Conservation (phyloP, 2,113 vertebrate genomes). For the Atractosteus spatula region DNA sequence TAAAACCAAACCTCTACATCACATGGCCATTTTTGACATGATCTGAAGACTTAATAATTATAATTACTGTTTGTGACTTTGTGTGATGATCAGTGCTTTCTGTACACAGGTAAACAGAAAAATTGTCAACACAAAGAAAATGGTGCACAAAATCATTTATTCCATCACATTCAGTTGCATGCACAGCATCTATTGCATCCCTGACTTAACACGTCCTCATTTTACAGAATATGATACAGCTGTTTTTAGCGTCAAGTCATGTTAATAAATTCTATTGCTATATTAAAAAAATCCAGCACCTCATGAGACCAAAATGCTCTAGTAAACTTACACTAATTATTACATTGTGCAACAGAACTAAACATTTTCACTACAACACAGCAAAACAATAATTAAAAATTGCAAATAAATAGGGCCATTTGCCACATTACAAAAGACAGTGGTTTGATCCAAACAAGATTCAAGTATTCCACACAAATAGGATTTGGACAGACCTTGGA, state of each 20-base stretch:
- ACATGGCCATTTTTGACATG: background rate
- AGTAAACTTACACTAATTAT: background rate
- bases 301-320: background rate
- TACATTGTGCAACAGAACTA: background rate
- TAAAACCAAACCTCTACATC: background rate
- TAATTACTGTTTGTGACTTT: background rate
- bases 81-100: background rate
- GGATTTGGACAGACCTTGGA: background rate
- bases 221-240: background rate
- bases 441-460: constrained; percentile 9
- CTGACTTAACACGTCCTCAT: background rate
- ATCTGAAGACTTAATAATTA: no score
- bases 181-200: background rate
- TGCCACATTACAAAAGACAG: background rate
- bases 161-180: background rate
- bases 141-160: background rate
- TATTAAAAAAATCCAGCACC: background rate
- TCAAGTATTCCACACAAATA: background rate
- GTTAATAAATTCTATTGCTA: background rate
- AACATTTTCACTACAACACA: background rate
- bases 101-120: background rate
- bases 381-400: background rate
- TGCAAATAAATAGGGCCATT: background rate
- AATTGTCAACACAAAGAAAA: background rate
- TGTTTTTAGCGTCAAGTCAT: background rate